Conservation (phyloP, 2,113 vertebrate genomes). For the Ursus arctos region DNA sequence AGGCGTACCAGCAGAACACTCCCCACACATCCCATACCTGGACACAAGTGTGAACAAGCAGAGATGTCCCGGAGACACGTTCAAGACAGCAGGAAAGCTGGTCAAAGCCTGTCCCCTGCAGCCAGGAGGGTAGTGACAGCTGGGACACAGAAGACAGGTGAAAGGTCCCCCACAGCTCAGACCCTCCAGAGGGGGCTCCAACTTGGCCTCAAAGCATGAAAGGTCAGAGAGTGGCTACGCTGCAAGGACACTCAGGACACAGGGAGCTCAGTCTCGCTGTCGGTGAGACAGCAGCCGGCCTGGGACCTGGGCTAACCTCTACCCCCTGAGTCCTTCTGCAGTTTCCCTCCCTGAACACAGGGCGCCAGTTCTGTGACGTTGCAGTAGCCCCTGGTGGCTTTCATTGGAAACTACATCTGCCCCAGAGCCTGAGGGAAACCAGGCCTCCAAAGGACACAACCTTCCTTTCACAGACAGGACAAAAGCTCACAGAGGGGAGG, state of each 20-base stretch:
- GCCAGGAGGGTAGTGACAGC: background rate
- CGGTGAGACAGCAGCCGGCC: background rate
- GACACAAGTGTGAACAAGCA: background rate
- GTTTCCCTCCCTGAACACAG: no score
- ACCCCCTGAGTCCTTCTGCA: no score
- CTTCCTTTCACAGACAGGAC: background rate
- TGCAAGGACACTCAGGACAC: background rate
- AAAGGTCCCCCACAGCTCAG: background rate
- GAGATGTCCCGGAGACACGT: background rate
- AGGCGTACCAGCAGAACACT: background rate
- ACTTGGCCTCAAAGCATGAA: background rate
- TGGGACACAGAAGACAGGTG: background rate
- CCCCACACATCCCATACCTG: background rate
- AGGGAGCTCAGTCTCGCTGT: background rate
- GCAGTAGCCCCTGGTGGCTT: background rate
- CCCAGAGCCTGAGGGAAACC: background rate
- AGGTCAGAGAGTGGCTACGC: background rate
- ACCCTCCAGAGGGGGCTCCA: background rate
- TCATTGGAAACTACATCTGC: background rate
- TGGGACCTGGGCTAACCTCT: accelerated
- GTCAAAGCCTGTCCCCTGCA: background rate
- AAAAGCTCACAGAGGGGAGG: background rate
- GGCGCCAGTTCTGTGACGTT: background rate
- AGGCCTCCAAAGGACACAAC: no score
- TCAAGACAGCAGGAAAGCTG: background rate